These are phyloP conservation scores for Opisthograptis luteolata DNA, from an alignment of 2,888 invertebrate genomes.

Conservation along the genomic window DNA sequence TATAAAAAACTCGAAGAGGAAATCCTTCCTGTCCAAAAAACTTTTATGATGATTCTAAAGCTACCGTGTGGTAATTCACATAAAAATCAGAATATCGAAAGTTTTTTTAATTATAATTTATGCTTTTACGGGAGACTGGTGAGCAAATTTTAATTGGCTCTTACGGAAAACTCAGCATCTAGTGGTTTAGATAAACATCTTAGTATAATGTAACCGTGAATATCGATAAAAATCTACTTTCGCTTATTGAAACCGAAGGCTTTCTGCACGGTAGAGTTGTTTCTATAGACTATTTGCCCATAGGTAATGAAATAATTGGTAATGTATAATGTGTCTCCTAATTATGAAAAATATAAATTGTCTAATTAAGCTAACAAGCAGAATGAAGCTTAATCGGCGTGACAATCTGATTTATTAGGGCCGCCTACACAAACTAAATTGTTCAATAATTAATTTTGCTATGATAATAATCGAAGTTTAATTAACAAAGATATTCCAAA, in stretches of 20 bases:
- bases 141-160: constrained; percentile 37
- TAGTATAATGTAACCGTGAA: constrained; percentile 31
- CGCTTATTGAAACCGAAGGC: constrained; percentile 59
- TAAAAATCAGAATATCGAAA: constrained; percentile 2
- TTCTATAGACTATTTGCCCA: constrained; percentile 8
- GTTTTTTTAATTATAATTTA: too few relatives aligned
- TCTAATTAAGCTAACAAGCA: constrained; percentile 49
- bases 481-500: neutral
- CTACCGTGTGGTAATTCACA: too few relatives aligned
- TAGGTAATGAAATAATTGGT: too few relatives aligned
- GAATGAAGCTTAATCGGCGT: constrained; percentile 47
- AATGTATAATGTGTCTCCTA: too few relatives aligned
- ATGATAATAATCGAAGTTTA: constrained; percentile 8
- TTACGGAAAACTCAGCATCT: constrained; percentile 35
- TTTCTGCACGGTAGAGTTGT: constrained; percentile 34
- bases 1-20: too few relatives aligned
- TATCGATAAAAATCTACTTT: constrained; percentile 58
- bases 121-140: constrained; percentile 26
- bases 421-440: constrained; percentile 38
- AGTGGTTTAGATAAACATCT: constrained; percentile 51
- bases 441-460: constrained; percentile 34
- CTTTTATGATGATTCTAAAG: too few relatives aligned
- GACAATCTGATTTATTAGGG: constrained; percentile 52
- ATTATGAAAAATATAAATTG: constrained; percentile 46
- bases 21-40: too few relatives aligned